phyloP scores from a whole-genome alignment of 1,140 invertebrate genomes.

The Leptinotarsa undecemlineata region DNA sequence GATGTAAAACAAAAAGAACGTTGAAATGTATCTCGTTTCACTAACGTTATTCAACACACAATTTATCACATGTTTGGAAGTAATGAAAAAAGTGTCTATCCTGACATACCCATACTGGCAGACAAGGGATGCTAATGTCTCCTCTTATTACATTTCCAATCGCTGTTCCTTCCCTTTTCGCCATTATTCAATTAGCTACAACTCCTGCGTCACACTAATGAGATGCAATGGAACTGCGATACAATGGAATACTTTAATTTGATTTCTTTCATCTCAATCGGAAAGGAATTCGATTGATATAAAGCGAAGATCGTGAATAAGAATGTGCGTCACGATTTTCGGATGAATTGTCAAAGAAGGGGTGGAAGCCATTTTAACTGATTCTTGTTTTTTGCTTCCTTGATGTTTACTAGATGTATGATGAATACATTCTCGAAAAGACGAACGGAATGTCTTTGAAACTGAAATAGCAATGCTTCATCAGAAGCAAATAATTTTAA shows the following conservation, averaged over 20 bases:
- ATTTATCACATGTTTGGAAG: no score
- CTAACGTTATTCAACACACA: no score
- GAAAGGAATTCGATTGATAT: slow-evolving; percentile 24
- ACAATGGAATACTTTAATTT: slow-evolving; percentile 42
- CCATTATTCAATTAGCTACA: slow-evolving; percentile 42
- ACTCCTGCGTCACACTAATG: slow-evolving; percentile 32
- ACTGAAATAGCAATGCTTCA: no score
- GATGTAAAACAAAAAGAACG: no score
- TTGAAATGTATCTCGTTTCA: no score
- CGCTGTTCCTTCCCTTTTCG: slow-evolving; percentile 33
- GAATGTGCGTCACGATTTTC: slow-evolving; percentile 10
- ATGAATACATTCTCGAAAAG: no score
- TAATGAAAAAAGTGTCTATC: no score
- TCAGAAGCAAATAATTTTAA: no score
- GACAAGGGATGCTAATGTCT: slow-evolving; percentile 27
- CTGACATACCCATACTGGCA: no score
- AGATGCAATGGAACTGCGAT: slow-evolving; percentile 39
- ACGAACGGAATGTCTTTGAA: no score
- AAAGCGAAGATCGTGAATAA: slow-evolving; percentile 1
- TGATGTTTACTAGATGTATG: no score
- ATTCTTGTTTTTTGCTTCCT: no score
- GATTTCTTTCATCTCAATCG: slow-evolving; percentile 34
- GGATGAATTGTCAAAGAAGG: not conserved
- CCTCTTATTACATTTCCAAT: slow-evolving; percentile 38
- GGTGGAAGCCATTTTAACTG: not conserved